Percentiles rank a stretch among this genome's conserved stretches.
Conservation (phyloP, 1,140 invertebrate species). For the Rhyzopertha dominica region DNA sequence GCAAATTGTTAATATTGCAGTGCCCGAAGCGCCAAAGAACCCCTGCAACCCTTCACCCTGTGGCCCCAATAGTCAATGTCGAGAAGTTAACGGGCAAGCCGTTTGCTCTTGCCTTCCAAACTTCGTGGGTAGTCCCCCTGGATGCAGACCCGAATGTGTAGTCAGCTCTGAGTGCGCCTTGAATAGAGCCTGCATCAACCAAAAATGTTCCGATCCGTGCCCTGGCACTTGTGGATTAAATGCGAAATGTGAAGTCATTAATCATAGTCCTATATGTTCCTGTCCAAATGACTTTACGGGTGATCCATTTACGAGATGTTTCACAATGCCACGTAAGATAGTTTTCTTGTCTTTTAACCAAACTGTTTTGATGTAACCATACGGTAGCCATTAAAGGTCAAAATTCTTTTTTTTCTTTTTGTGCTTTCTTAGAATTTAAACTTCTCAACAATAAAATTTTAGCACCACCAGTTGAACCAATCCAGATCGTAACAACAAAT, state of each 20-base stretch:
- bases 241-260: conserved; percentile 58
- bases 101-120: conserved; percentile 61
- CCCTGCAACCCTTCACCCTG: conserved; percentile 56
- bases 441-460: conserved; percentile 17
- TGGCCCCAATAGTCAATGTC: conserved; percentile 59
- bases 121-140: conserved; percentile 55
- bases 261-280: conserved; percentile 58
- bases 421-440: not conserved
- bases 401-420: conserved; percentile 1
- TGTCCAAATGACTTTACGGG: conserved; percentile 55
- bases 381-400: not conserved
- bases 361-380: conserved; percentile 5
- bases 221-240: conserved; percentile 59
- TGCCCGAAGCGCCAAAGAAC: conserved; percentile 38
- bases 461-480: conserved; percentile 27
- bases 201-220: conserved; percentile 69
- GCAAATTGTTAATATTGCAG: conserved; percentile 12
- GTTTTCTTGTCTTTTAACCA: too few relatives aligned
- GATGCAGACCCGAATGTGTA: conserved; percentile 54
- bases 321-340: conserved; percentile 50
- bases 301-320: conserved; percentile 59
- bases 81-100: conserved; percentile 56
- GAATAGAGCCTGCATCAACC: conserved; percentile 61
- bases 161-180: conserved; percentile 59
- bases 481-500: conserved; percentile 40